phyloP scores from a whole-genome alignment of 2,888 invertebrate genomes.

The Drosophila barbarae region DNA sequence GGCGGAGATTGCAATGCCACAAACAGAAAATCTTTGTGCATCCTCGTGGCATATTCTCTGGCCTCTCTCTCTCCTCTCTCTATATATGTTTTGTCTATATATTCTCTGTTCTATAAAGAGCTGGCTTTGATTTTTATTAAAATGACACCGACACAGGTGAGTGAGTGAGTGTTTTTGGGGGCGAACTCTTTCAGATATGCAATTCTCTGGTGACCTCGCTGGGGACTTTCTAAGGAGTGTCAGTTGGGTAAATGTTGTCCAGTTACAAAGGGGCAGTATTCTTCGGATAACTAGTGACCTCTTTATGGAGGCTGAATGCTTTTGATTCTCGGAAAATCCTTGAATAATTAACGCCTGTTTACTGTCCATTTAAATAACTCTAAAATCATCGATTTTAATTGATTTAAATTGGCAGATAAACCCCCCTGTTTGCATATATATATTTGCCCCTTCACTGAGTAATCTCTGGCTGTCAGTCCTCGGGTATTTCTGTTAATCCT shows the following conservation, averaged over 20 bases:
- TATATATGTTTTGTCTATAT: neutral
- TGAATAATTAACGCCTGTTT: neutral
- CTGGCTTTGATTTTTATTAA: conserved; percentile 40
- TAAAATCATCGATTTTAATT: neutral
- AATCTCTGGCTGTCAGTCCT: conserved; percentile 8
- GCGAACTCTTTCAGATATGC: neutral
- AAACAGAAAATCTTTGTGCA: conserved; percentile 16
- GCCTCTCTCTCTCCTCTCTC: too few species aligned
- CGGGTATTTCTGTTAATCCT: neutral
- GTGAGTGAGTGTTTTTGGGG: neutral
- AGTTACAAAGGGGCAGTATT: neutral
- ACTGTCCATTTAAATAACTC: neutral
- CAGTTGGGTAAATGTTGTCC: conserved; percentile 6
- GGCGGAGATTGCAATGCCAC: conserved; percentile 44
- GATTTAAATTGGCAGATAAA: neutral
- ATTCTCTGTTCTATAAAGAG: neutral
- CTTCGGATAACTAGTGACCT: conserved; percentile 1
- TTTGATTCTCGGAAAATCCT: neutral
- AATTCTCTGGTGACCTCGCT: conserved; percentile 13
- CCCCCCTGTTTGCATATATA: neutral
- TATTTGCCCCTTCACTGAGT: neutral
- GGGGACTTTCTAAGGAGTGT: neutral
- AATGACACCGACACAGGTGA: conserved; percentile 24
- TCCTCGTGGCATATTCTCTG: conserved; percentile 12
- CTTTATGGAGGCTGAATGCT: neutral